phyloP scores from a whole-genome alignment of 37 sponge, comb jelly and placozoan genomes.

The Halichondria panicea region DNA sequence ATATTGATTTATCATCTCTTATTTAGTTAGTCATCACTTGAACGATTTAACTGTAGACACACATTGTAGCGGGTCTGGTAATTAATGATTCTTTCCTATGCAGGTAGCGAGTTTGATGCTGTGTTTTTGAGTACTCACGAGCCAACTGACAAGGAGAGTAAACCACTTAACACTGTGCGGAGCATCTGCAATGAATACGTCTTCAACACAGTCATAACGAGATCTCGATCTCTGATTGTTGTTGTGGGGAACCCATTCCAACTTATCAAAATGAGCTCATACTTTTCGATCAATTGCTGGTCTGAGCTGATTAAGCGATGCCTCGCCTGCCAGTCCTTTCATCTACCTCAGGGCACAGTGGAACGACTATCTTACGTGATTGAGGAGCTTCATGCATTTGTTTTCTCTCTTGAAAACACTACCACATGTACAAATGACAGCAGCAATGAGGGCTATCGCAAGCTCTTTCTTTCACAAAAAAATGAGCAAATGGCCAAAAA shows the following conservation, averaged over 20 bases:
- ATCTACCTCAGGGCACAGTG: not conserved
- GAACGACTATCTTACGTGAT: not conserved
- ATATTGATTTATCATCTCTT: not conserved
- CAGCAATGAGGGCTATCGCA: not conserved
- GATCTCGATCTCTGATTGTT: slow-evolving; percentile 41
- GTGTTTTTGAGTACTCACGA: slow-evolving; percentile 58
- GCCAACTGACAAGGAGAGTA: slow-evolving; percentile 24
- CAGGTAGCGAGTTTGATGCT: slow-evolving; percentile 51
- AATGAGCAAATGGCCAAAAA: slow-evolving; percentile 1
- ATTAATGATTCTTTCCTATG: not conserved
- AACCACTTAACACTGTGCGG: slow-evolving; percentile 6
- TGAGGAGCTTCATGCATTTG: not conserved
- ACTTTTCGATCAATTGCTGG: slow-evolving; percentile 35
- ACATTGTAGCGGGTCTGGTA: not conserved
- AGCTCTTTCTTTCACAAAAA: not conserved
- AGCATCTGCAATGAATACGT: slow-evolving; percentile 54
- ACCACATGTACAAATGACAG: not conserved
- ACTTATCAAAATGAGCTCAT: not conserved
- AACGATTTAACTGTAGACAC: too few relatives aligned
- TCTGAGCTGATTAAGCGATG: slow-evolving; percentile 37
- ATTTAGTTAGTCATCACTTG: not conserved
- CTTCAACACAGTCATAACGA: slow-evolving; percentile 58
- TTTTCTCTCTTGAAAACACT: slow-evolving; percentile 10
- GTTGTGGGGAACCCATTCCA: slow-evolving; percentile 60
- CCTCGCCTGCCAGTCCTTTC: slow-evolving; percentile 14